Evolutionary conservation across 2,888 invertebrate species (phyloP).

Genomic region (Pristionchus exspectatus): DNA sequence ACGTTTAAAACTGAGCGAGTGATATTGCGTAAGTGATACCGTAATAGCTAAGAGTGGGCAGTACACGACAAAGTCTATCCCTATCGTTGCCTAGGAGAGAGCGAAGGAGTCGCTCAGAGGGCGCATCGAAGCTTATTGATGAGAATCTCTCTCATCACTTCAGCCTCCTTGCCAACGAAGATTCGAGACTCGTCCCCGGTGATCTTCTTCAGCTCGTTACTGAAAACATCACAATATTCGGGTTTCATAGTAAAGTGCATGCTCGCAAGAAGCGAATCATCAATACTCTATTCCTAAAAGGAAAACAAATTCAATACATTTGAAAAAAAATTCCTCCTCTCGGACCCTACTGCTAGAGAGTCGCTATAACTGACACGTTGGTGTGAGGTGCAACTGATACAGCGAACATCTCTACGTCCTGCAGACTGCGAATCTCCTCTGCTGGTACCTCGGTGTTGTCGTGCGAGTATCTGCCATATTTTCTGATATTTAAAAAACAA

Average conservation of each 20-base stretch:
- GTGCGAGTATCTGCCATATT: slow-evolving; percentile 67
- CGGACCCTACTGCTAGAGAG: too few species aligned
- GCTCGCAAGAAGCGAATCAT: too few species aligned
- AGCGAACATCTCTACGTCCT: slow-evolving; percentile 73
- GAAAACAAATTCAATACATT: too few species aligned
- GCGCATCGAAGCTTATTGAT: slow-evolving; percentile 55
- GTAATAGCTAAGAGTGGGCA: background rate
- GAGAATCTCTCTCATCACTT: slow-evolving; percentile 53
- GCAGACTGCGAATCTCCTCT: slow-evolving; percentile 66
- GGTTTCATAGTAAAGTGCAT: too few species aligned
- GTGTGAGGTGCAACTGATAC: slow-evolving; percentile 71
- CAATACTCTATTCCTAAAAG: too few species aligned
- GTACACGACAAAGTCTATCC: background rate
- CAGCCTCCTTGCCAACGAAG: slow-evolving; percentile 51
- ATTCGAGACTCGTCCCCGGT: slow-evolving; percentile 45
- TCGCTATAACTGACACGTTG: slow-evolving; percentile 70
- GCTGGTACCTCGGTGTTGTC: slow-evolving; percentile 70
- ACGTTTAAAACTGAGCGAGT: background rate
- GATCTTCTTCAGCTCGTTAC: slow-evolving; percentile 42
- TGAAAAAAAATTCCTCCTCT: too few species aligned
- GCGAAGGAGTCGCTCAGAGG: background rate
- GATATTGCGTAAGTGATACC: background rate
- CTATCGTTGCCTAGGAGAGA: background rate
- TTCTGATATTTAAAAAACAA: background rate
- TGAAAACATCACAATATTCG: too few species aligned